phyloP scores from a whole-genome alignment of 2,888 invertebrate genomes.

The Stictocephala bisonia region DNA sequence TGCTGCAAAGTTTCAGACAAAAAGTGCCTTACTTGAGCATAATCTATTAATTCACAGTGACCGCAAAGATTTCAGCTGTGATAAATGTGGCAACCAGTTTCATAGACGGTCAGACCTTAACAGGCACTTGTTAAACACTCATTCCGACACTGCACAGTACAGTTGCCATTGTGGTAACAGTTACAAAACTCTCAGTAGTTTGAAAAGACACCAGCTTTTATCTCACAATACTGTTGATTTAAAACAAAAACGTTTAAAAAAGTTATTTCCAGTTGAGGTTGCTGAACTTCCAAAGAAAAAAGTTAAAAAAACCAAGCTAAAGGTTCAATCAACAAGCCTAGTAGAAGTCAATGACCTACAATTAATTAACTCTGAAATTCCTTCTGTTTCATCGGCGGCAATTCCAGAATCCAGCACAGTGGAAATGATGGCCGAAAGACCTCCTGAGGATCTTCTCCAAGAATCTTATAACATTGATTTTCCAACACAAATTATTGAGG shows the following conservation, averaged over 20 bases:
- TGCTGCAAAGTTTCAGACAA: conserved; percentile 18
- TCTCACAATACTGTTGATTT: conserved; percentile 1
- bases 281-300: conserved; percentile 11
- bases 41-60: conserved; percentile 14
- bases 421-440: conserved; percentile 21
- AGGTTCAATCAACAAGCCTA: conserved; percentile 3
- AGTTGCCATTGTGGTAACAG: conserved; percentile 30
- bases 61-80: conserved; percentile 37
- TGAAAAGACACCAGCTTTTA: conserved; percentile 35
- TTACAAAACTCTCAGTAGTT: conserved; percentile 5
- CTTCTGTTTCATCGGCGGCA: neutral
- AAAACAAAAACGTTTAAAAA: conserved; percentile 17
- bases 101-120: conserved; percentile 21
- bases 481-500: neutral
- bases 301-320: conserved; percentile 4
- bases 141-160: conserved; percentile 1
- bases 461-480: conserved; percentile 39
- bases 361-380: conserved; percentile 8
- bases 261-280: neutral
- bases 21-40: conserved; percentile 33
- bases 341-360: conserved; percentile 6
- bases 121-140: conserved; percentile 17
- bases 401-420: neutral
- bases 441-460: conserved; percentile 25
- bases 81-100: conserved; percentile 32